Base-by-base conservation (phyloP, 2,113 vertebrate genomes). In the Symphodus melops region DNA sequence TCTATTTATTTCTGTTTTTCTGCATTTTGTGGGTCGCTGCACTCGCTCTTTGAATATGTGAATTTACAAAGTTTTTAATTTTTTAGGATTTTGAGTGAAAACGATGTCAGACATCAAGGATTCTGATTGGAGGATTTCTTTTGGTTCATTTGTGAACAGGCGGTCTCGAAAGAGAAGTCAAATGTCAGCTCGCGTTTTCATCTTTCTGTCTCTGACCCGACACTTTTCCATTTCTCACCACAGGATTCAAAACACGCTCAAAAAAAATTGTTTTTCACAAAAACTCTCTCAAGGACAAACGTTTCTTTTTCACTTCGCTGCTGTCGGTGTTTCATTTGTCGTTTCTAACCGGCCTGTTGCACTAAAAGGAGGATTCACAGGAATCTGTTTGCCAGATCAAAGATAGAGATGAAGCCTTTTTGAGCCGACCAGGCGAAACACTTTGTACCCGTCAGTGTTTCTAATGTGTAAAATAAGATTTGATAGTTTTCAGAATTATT, bases 401-500 rank as follows among this genome's bases (percentile, higher is more conserved):
- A 12, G 9, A 39, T 39, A 41, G 11, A 41, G 39, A 46, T 16
- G 69, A 72, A 78, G 21, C 64, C 36, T 76, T 19, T 19, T 44
- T 60, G 9, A 53, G 28, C 42, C 49, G 37, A 25, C 54, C 23
- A 25, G 56, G 58, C 79, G 41, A 65, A 57, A 73, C 33, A 51
- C 68, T 33, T 63, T 17, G 16, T 9, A 42, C 14, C 33, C 8
- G 10, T n/a, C n/a, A 21, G 54, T 10, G 23, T 72, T 60, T 75
- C 52, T 16, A 62, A 53, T n/a, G 5, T 73, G 74, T 86, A 76
- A 59, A 80, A 68, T 74, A 75, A 57, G 75, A 52, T 77, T 65
- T 80, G 65, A 69, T 72, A 44, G 57, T 72, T 80, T 77, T 46
- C 61, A 70, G 57, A 74, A 33, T 75, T 92, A 90, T 88, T 88